Conservation (phyloP, 2,797 vertebrate genomes). For the Acrossocheilus wenchowensis region DNA sequence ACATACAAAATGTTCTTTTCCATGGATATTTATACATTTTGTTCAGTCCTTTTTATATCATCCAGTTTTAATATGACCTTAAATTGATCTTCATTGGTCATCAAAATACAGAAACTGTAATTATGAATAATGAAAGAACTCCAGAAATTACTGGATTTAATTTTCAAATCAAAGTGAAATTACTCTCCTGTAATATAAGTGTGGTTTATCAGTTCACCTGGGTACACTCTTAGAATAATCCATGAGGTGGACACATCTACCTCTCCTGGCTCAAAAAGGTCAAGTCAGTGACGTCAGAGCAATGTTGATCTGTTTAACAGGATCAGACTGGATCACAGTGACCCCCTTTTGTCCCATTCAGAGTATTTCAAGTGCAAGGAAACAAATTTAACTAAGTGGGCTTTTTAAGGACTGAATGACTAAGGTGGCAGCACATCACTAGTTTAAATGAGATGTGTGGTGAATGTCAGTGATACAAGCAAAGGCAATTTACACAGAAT, state of each 20-base stretch:
- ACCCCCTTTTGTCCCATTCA: not conserved
- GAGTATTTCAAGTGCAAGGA: conserved; percentile 28
- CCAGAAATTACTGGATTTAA: not conserved
- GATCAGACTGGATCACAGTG: conserved; percentile 43
- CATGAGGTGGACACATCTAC: not conserved
- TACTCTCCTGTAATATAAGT: not conserved
- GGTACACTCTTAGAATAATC: not conserved
- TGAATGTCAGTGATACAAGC: not conserved
- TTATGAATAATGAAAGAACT: not conserved
- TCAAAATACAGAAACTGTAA: not conserved
- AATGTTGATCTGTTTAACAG: conserved; percentile 39
- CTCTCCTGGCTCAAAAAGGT: not conserved
- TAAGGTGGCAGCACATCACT: not conserved
- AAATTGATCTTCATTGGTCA: not conserved
- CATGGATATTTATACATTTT: not conserved
- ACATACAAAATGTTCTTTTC: not conserved
- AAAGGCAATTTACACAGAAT: not conserved
- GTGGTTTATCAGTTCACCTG: not conserved
- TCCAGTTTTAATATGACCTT: not conserved
- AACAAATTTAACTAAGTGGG: not conserved
- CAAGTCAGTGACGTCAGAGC: conserved; percentile 30
- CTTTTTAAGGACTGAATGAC: not conserved
- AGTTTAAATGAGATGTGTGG: not conserved
- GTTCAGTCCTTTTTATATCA: not conserved
- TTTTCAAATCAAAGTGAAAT: not conserved